Evolutionary conservation across 1,140 invertebrate genomes (phyloP).

Genomic region (Holcopasites calliopsidis): DNA sequence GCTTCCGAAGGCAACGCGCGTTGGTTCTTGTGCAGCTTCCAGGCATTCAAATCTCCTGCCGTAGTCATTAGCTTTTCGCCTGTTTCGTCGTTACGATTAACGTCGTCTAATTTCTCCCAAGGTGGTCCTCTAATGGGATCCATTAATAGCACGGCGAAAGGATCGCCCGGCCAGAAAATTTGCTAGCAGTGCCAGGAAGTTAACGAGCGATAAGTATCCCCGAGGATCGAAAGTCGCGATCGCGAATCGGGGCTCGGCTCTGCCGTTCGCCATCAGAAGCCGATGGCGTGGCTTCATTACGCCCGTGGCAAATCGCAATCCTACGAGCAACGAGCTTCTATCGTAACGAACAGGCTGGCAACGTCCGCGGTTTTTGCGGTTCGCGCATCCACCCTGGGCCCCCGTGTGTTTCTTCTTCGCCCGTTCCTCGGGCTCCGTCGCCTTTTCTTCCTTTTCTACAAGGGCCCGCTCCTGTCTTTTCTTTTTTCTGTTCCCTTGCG

Average conservation of each 20-base stretch:
- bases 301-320: conserved; percentile 78
- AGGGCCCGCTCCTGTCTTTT: conserved; percentile 6
- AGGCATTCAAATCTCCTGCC: no score
- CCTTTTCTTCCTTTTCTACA: conserved; percentile 23
- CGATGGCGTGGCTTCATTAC: conserved; percentile 75
- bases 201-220: not conserved
- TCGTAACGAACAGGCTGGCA: conserved; percentile 71
- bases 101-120: no score
- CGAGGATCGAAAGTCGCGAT: conserved; percentile 20
- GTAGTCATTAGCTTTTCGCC: no score
- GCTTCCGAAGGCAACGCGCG: no score
- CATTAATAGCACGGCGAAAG: no score
- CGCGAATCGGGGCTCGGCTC: not conserved
- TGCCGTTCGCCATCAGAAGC: conserved; percentile 38
- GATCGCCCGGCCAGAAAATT: conserved; percentile 6
- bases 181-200: not conserved
- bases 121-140: no score
- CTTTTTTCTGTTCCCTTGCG: conserved; percentile 16
- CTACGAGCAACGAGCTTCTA: conserved; percentile 76
- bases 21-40: no score
- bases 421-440: no score
- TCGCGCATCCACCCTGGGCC: conserved; percentile 32
- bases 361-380: conserved; percentile 69
- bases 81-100: no score
- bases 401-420: no score